Evolutionary conservation across 1,140 invertebrate genomes (phyloP).

Genomic region (Aradophagus sp.): DNA sequence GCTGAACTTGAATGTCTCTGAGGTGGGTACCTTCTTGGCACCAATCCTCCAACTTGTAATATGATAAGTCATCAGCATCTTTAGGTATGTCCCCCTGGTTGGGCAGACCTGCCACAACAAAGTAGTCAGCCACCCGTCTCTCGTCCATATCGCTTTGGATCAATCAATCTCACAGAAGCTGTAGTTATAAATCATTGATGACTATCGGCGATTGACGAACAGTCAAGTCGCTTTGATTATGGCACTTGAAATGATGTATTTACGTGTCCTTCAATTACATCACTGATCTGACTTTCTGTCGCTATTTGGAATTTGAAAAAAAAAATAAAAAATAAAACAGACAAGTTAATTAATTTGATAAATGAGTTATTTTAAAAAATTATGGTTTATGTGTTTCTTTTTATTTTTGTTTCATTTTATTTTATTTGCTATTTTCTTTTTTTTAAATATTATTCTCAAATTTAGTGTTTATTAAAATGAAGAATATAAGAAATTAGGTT

Average conservation of each 20-base stretch:
- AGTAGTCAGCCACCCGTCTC: slow-evolving; percentile 92
- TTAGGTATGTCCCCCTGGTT: slow-evolving; percentile 76
- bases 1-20: slow-evolving; percentile 81
- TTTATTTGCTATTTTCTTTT: too few relatives aligned
- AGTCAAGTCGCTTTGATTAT: slow-evolving; percentile 29
- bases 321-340: too few relatives aligned
- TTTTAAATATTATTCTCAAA: too few relatives aligned
- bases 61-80: slow-evolving; percentile 69
- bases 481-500: too few relatives aligned
- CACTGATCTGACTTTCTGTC: slow-evolving; percentile 8
- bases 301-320: slow-evolving; percentile 12
- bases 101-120: slow-evolving; percentile 96
- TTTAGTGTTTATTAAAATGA: too few relatives aligned
- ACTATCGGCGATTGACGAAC: slow-evolving; percentile 22
- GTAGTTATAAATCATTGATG: slow-evolving; percentile 36
- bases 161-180: slow-evolving; percentile 14
- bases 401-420: too few relatives aligned
- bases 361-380: too few relatives aligned
- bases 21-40: slow-evolving; percentile 86
- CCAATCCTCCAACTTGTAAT: slow-evolving; percentile 82
- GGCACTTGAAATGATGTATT: slow-evolving; percentile 44
- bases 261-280: slow-evolving; percentile 43
- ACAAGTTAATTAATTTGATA: too few relatives aligned
- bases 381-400: too few relatives aligned
- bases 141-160: slow-evolving; percentile 80